Percentiles rank a stretch among this genome's conserved stretches.
Conservation (phyloP, 1,140 invertebrate species). For the Pissodes strobi region DNA sequence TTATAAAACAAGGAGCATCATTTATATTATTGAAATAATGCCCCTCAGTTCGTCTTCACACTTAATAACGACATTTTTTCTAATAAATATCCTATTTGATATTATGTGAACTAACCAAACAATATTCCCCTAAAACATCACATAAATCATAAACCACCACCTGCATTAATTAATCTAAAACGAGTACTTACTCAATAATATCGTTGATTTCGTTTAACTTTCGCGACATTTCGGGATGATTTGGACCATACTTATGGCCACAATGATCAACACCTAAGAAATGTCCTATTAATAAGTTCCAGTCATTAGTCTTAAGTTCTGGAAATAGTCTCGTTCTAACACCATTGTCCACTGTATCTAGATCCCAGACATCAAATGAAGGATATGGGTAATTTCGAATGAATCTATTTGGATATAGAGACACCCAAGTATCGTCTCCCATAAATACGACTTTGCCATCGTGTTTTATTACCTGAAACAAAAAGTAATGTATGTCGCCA, state of each 20-base stretch:
- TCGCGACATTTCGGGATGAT: conserved; percentile 88
- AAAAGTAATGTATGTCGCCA: too few relatives aligned
- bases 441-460: conserved; percentile 77
- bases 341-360: conserved; percentile 92
- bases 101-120: too few relatives aligned
- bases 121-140: too few relatives aligned
- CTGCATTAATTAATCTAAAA: too few relatives aligned
- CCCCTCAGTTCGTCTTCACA: too few relatives aligned
- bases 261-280: conserved; percentile 97
- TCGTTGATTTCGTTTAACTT: conserved; percentile 90
- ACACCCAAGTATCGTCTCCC: conserved; percentile 95
- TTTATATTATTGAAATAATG: too few relatives aligned
- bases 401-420: conserved; percentile 79
- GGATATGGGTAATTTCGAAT: conserved; percentile 78
- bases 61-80: too few relatives aligned
- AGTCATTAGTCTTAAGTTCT: conserved; percentile 77
- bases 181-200: conserved; percentile 71
- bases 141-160: too few relatives aligned
- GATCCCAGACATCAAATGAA: conserved; percentile 96
- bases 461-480: conserved; percentile 28
- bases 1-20: too few relatives aligned
- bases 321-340: conserved; percentile 65
- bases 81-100: too few relatives aligned
- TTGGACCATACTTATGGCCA: conserved; percentile 91
- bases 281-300: conserved; percentile 89